Conservation (phyloP, 2,888 invertebrate genomes). For the Creontiades dilutus region DNA sequence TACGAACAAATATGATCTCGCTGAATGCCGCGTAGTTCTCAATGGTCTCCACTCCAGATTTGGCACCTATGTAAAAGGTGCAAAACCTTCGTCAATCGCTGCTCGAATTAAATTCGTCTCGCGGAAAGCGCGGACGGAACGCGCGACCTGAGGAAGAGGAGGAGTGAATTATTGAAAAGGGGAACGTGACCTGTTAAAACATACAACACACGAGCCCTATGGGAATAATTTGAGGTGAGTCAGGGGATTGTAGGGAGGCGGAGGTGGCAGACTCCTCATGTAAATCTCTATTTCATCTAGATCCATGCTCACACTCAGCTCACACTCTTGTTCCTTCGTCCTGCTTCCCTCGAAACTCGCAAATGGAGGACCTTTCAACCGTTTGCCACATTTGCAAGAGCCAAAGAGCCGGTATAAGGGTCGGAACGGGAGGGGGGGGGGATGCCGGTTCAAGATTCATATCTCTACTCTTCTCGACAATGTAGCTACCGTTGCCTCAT, state of each 20-base stretch:
- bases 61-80: no score
- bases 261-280: constrained; percentile 41
- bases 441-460: constrained; percentile 54
- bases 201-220: constrained; percentile 57
- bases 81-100: not conserved
- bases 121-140: not conserved
- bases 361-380: constrained; percentile 60
- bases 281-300: constrained; percentile 59
- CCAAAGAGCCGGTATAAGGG: constrained; percentile 19
- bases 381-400: constrained; percentile 58
- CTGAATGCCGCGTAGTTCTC: no score
- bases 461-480: not conserved
- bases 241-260: not conserved
- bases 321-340: constrained; percentile 37
- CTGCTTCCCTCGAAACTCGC: constrained; percentile 21
- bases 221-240: constrained; percentile 64
- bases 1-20: no score
- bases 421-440: not conserved
- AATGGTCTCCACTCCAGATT: no score
- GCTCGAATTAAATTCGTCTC: not conserved
- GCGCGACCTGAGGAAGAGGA: not conserved
- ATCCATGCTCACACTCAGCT: not conserved
- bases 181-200: constrained; percentile 63
- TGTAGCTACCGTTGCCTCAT: not conserved
- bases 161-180: constrained; percentile 65